A percentile compares a stretch with the other conserved stretches of the same genome.
These are phyloP conservation scores for Phoeniculus purpureus DNA, from an alignment of 2,797 vertebrate species.

Conservation along the genomic window DNA sequence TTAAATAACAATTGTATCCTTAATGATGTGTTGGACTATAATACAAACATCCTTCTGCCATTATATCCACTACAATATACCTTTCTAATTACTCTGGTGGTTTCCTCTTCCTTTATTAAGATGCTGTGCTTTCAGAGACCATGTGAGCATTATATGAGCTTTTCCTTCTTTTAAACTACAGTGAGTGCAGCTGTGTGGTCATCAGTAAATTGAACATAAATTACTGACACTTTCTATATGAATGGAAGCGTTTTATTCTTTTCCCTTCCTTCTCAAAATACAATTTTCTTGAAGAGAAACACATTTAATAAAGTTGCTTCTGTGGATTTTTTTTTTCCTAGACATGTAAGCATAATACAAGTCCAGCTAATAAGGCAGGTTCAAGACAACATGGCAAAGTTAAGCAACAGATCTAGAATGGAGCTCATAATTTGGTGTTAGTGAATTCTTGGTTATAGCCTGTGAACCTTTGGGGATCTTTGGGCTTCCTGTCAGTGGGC, in stretches of 20 bases:
- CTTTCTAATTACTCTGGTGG: conserved; percentile 81
- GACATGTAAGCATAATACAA: background rate
- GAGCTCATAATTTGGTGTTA: background rate
- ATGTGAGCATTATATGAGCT: conserved; percentile 69
- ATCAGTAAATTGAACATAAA: conserved; percentile 80
- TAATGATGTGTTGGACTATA: conserved; percentile 87
- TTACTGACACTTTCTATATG: conserved; percentile 56
- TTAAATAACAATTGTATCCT: conserved; percentile 89
- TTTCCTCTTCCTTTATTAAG: conserved; percentile 74
- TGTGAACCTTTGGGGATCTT: background rate
- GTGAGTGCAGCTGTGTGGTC: conserved; percentile 74
- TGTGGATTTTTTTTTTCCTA: background rate
- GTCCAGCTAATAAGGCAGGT: background rate
- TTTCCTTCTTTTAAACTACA: conserved; percentile 45
- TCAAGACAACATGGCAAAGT: background rate
- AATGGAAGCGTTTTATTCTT: conserved; percentile 62
- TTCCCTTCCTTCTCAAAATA: background rate
- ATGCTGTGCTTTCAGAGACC: conserved; percentile 60
- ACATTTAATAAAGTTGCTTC: background rate
- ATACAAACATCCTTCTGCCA: conserved; percentile 82
- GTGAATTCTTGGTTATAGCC: background rate
- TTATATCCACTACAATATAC: conserved; percentile 75
- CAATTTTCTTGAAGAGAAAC: background rate
- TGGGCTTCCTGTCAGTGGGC: background rate
- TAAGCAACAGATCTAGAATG: background rate